These are phyloP conservation scores for Smithornis capensis DNA, from an alignment of 2,113 vertebrate species.

Conservation along the genomic window DNA sequence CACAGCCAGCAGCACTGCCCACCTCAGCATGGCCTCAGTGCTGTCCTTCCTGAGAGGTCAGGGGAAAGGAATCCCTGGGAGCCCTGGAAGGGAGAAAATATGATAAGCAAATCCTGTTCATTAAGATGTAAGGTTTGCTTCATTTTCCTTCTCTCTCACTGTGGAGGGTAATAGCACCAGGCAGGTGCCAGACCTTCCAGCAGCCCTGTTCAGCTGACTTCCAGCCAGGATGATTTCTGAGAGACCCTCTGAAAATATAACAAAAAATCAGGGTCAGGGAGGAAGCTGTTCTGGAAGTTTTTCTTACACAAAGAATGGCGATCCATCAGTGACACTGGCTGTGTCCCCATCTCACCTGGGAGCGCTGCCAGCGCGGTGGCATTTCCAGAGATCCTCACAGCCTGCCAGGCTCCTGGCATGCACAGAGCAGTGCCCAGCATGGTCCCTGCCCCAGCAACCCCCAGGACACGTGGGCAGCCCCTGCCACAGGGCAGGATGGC, in stretches of 20 bases:
- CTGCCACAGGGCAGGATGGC: not conserved
- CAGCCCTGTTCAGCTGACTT: not conserved
- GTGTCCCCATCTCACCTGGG: not conserved
- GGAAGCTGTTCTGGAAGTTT: not conserved
- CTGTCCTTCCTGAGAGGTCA: not conserved
- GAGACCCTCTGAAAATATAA: not conserved
- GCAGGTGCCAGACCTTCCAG: not conserved
- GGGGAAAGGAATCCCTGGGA: not conserved
- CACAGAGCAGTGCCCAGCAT: not conserved
- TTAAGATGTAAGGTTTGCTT: not conserved
- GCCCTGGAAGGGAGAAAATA: not conserved
- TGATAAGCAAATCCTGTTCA: not conserved
- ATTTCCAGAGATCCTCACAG: not conserved
- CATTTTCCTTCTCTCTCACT: not conserved
- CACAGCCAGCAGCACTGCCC: not conserved
- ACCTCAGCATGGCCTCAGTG: fast-evolving
- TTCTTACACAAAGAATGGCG: not conserved
- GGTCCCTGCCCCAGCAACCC: fast-evolving
- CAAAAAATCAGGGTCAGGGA: not conserved
- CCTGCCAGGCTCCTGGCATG: not conserved
- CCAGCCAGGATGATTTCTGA: not conserved
- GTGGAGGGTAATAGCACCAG: not conserved
- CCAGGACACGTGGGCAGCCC: fast-evolving
- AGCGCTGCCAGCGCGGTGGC: not conserved
- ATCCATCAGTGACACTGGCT: not conserved